These are phyloP conservation scores for Drosophila sordidula DNA, from an alignment of 2,888 invertebrate species.

Conservation along the genomic window DNA sequence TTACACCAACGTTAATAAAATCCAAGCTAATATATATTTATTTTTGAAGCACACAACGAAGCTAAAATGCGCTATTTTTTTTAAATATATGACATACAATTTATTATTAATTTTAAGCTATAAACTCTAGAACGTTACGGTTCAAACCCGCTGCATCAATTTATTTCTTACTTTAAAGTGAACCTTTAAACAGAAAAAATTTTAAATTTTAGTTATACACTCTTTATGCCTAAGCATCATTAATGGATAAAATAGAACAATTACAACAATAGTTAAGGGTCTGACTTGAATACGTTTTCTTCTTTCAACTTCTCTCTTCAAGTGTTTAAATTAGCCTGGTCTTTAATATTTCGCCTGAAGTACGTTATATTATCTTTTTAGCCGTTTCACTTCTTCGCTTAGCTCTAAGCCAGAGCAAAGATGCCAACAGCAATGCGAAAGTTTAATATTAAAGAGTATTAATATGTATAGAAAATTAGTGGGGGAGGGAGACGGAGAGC, in stretches of 20 bases:
- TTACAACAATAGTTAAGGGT: too few species aligned
- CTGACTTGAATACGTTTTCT: too few species aligned
- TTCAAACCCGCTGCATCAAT: too few species aligned
- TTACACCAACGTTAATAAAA: constrained; percentile 36
- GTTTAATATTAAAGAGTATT: constrained; percentile 33
- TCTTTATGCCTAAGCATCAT: too few species aligned
- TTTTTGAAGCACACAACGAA: not conserved
- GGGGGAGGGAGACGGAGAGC: too few species aligned
- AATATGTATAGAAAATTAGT: constrained; percentile 4
- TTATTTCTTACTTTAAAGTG: too few species aligned
- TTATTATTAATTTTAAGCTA: too few species aligned
- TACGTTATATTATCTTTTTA: not conserved
- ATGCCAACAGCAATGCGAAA: not conserved
- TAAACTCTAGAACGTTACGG: too few species aligned
- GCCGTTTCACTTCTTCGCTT: not conserved
- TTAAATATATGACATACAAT: not conserved
- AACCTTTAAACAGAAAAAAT: too few species aligned
- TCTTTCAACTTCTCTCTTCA: too few species aligned
- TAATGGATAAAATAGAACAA: too few species aligned
- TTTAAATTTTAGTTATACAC: too few species aligned
- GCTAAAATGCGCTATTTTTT: constrained; percentile 10
- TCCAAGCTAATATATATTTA: not conserved
- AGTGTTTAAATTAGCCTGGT: not conserved
- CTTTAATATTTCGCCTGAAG: not conserved
- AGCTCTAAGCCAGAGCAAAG: not conserved